Evolutionary conservation across 2,888 invertebrate genomes (phyloP), one percentile per base, ranked within the genome.

Genomic region (Chrysotoxum bicinctum): DNA sequence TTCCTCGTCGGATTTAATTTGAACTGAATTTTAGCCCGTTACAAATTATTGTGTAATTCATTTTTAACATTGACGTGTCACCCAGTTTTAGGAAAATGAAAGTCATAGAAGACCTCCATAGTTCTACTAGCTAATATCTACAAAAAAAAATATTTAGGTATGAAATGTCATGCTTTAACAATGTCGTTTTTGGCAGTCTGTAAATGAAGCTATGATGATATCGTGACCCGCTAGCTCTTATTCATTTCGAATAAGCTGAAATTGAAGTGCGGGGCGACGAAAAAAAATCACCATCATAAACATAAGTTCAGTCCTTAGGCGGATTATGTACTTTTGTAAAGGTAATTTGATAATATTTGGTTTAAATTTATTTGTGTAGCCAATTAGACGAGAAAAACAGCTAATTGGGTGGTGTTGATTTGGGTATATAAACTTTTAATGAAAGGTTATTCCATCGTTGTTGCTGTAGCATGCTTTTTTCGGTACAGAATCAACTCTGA

Each of bases 341-440:
- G 68, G 66, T 60, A 66, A 76, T 76, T 76, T 76, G 76, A 72
- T 66, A 72, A 3, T 64, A 23, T 48, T 35, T 56, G 37, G 37
- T 14, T 52, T 3, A 30, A 16, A 64, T 72, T 66, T 26, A 35
- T 74, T 54, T 30, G 30, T 30, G 30, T 3, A 7, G 30, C n/a
- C n/a, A 30, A 6, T 30, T 30, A 4, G 37, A 2, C 5, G 1
- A 10, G 35, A 16, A 35, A 56, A 58, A 58, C 43, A 26, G 35
- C 6, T 76, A 76, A 76, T 76, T 72, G 58, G 66, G 35, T 66
- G 43, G 66, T 72, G 32, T 76, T 72, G 26, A 40, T 40, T 75
- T 43, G 50, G 70, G 56, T 58, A 66, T 66, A 66, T 37, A 30
- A 45, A 54, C 37, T 58, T 54, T 19, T 52, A 30, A 52, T 50